A percentile compares a stretch with the other conserved stretches of the same genome.
phyloP scores from a whole-genome alignment of 1,140 invertebrate genomes.

The Drosophila tsacasi region DNA sequence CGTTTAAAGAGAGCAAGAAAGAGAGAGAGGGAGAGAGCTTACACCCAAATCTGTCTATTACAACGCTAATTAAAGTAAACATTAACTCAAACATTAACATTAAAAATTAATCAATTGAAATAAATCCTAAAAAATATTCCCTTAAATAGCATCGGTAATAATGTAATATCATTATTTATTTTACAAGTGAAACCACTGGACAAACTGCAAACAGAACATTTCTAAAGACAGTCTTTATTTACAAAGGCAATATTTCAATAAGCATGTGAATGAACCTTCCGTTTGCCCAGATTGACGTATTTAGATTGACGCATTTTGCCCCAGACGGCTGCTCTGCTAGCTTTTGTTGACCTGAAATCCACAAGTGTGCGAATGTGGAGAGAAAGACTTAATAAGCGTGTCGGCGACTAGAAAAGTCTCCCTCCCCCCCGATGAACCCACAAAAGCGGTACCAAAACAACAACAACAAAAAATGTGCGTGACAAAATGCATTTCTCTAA shows the following conservation, averaged over 20 bases:
- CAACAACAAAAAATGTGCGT: conserved; percentile 54
- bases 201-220: neutral
- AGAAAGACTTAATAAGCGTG: conserved; percentile 53
- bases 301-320: conserved; percentile 33
- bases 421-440: conserved; percentile 18
- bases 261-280: conserved; percentile 22
- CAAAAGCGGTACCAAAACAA: conserved; percentile 31
- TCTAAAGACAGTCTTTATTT: neutral
- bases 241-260: conserved; percentile 6
- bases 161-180: too few relatives aligned
- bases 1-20: neutral
- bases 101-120: too few relatives aligned
- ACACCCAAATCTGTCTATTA: neutral
- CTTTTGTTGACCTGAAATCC: conserved; percentile 39
- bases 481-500: conserved; percentile 71
- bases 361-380: conserved; percentile 58
- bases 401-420: conserved; percentile 25
- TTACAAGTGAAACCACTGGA: too few relatives aligned
- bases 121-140: neutral
- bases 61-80: too few relatives aligned
- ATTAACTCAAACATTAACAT: too few relatives aligned
- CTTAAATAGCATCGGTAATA: neutral
- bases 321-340: neutral
- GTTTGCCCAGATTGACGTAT: conserved; percentile 13
- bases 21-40: too few relatives aligned